Base-by-base conservation (phyloP, 2,797 vertebrate genomes). In the Enoplosus armatus region DNA sequence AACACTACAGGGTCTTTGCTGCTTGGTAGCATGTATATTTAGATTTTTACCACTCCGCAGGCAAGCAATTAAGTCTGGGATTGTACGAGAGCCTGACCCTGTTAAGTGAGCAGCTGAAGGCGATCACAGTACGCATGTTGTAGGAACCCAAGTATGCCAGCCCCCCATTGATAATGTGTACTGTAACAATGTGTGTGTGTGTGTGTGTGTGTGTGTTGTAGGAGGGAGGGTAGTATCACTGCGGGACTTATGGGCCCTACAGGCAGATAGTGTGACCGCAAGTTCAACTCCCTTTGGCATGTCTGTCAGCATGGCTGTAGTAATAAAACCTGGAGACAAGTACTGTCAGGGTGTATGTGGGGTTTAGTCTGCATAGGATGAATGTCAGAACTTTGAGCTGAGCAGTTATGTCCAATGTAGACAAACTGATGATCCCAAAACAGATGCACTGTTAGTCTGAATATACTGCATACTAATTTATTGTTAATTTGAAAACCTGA, bases 81-180 rank as follows among this genome's bases (percentile, higher is more conserved):
- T 51, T 77, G 29, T 48, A 33, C 39, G 39, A 71, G 64, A 58
- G 72, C 43, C 43, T 39, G 48, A 70, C 41, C 37, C 8, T 54
- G 37, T 65, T 64, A 56, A 56, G 7, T 39, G 16, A 80, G 85
- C 82, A 85, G 84, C 88, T 89, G 82, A 74, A 58, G 58, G 55
- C 27, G 2, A 55, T 79, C 68, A 79, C 56, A 53, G 51, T 64
- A 72, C 80, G 78, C 75, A 65, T 77, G 50, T 72, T 31, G 39
- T 33, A 56, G 60, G 55, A 67, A 43, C 16, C 20, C n/a, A 70
- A 4, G 24, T 66, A 73, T 80, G 72, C 55, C 20, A 53, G 41
- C 41, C 37, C 65, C 54, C 61, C 12, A 47, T 29, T 84, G 65
- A 82, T 77, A 68, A 77, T 72, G 60, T 83, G 53, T 53, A 50